These are phyloP conservation scores for Rhabdophis nuchalis DNA, from an alignment of 2,797 vertebrate species.

Conservation along the genomic window DNA sequence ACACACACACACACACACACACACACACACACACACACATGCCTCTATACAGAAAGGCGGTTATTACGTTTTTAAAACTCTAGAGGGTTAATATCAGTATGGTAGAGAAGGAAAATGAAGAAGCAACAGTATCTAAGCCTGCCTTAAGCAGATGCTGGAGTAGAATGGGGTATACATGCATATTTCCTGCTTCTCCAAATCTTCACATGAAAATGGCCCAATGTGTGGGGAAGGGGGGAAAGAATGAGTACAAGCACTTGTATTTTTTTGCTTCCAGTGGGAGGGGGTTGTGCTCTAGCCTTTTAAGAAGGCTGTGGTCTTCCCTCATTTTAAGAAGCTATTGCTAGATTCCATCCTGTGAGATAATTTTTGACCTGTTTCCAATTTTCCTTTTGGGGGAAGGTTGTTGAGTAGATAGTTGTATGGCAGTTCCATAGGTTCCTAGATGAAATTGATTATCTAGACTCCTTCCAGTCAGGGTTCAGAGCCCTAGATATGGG, in stretches of 20 bases:
- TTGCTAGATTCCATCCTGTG: background rate
- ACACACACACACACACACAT: no score
- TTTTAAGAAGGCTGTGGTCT: background rate
- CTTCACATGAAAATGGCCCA: background rate
- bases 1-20: no score
- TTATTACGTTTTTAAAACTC: background rate
- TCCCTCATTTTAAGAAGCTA: background rate
- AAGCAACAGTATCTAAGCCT: background rate
- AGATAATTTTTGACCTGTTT: background rate
- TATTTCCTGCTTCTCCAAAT: background rate
- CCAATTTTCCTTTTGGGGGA: background rate
- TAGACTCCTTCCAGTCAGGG: background rate
- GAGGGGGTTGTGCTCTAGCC: background rate
- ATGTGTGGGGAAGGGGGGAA: background rate
- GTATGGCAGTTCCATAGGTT: background rate
- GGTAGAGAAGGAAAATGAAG: background rate
- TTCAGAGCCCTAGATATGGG: background rate
- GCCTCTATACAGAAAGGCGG: background rate
- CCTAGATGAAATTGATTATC: background rate
- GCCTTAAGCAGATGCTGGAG: background rate
- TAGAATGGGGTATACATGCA: background rate
- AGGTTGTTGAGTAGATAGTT: background rate
- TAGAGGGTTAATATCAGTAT: background rate
- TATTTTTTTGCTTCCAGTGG: background rate
- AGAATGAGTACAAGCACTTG: background rate